Conservation (phyloP, 2,797 vertebrate species). For the Malurus leucopterus region DNA sequence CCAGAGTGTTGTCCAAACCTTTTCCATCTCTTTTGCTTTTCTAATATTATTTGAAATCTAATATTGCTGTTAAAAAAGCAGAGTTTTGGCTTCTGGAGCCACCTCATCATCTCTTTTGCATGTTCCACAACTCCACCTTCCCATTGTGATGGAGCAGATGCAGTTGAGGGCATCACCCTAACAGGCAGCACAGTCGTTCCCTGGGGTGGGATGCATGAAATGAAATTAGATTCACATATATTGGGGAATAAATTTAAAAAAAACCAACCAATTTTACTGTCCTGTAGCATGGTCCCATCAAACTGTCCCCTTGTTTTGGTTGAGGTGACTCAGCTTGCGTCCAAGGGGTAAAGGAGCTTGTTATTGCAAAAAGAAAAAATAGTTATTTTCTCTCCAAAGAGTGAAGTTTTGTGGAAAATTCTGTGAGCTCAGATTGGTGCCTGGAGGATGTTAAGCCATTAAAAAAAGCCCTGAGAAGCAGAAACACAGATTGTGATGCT, state of each 20-base stretch:
- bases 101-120: neutral
- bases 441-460: neutral
- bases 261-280: fast-evolving
- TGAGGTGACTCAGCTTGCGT: neutral
- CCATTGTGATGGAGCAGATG: neutral
- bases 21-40: neutral
- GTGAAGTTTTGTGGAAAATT: neutral
- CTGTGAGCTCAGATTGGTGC: neutral
- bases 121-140: neutral
- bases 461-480: neutral
- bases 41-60: neutral
- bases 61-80: neutral
- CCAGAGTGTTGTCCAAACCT: neutral
- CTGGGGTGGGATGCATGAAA: neutral
- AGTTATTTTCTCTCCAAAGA: neutral
- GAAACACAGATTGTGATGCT: neutral
- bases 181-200: neutral
- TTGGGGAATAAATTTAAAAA: neutral
- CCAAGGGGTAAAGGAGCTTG: neutral
- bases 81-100: neutral
- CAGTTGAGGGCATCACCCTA: neutral
- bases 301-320: fast-evolving
- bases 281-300: neutral
- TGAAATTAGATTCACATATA: neutral
- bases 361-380: fast-evolving